These are phyloP conservation scores for Philonicus albiceps DNA, from an alignment of 2,888 invertebrate genomes.

Conservation along the genomic window DNA sequence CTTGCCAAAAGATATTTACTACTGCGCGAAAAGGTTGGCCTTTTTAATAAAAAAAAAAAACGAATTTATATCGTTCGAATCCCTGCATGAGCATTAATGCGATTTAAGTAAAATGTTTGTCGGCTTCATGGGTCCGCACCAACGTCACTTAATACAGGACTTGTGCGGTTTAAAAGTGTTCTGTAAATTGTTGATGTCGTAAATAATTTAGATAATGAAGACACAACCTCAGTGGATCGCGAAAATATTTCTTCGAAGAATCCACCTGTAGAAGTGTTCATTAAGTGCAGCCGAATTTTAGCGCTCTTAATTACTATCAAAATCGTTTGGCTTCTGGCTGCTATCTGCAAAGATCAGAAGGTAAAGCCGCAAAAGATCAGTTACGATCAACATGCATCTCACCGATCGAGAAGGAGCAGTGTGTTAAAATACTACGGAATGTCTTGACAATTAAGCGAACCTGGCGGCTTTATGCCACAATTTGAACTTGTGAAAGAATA, in stretches of 20 bases:
- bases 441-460: neutral
- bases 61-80: neutral
- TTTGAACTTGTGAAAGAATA: neutral
- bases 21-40: neutral
- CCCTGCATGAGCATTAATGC: neutral
- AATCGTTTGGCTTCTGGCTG: neutral
- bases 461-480: neutral
- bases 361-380: neutral
- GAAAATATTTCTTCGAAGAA: neutral
- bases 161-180: neutral
- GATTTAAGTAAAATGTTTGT: neutral
- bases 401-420: neutral
- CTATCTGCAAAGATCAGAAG: neutral
- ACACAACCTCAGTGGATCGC: neutral
- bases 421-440: neutral
- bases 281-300: neutral
- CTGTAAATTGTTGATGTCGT: neutral
- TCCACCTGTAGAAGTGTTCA: neutral
- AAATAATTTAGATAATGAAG: conserved; percentile 20
- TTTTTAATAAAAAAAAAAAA: neutral
- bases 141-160: neutral
- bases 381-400: neutral
- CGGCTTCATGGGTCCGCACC: neutral
- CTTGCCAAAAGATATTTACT: neutral
- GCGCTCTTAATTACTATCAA: neutral